Percentiles rank a stretch among this genome's conserved stretches.
Conservation (phyloP, 1,140 invertebrate species). For the Tetramorium alpestre region DNA sequence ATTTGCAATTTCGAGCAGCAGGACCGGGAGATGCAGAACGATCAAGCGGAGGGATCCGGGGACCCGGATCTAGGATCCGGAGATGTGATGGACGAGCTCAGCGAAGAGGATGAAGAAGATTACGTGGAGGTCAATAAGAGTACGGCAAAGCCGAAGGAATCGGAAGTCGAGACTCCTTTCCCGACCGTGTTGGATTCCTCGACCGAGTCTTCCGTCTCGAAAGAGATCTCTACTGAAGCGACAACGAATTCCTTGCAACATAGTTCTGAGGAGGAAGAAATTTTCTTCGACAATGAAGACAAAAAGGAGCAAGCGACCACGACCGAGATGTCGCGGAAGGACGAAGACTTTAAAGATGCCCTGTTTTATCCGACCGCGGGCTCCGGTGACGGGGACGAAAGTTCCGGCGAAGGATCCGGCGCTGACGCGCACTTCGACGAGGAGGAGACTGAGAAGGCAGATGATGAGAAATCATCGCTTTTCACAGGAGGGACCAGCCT, state of each 20-base stretch:
- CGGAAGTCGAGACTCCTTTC: constrained; percentile 58
- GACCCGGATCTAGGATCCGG: constrained; percentile 20
- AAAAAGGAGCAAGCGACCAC: constrained; percentile 47
- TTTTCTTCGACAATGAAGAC: constrained; percentile 78
- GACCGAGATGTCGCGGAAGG: not conserved
- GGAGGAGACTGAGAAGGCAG: not conserved
- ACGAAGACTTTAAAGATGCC: constrained; percentile 31
- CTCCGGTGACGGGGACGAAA: constrained; percentile 80
- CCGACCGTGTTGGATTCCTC: not conserved
- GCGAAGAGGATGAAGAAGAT: constrained; percentile 5
- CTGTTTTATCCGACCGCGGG: constrained; percentile 67
- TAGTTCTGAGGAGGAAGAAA: constrained; percentile 65
- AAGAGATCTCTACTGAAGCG: not conserved
- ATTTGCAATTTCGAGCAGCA: constrained; percentile 78
- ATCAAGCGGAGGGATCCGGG: constrained; percentile 72
- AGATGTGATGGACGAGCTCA: constrained; percentile 35
- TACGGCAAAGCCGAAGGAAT: not conserved
- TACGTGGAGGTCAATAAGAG: constrained; percentile 5
- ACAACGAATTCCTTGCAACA: not conserved
- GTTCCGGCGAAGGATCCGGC: constrained; percentile 82
- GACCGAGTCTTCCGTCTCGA: not conserved
- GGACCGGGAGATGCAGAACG: constrained; percentile 81
- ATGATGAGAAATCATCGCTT: constrained; percentile 1
- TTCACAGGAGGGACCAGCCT: constrained; percentile 61
- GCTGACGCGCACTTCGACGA: constrained; percentile 70